Evolutionary conservation across 1,140 invertebrate species (phyloP).

Genomic region (Monomorium pharaonis): DNA sequence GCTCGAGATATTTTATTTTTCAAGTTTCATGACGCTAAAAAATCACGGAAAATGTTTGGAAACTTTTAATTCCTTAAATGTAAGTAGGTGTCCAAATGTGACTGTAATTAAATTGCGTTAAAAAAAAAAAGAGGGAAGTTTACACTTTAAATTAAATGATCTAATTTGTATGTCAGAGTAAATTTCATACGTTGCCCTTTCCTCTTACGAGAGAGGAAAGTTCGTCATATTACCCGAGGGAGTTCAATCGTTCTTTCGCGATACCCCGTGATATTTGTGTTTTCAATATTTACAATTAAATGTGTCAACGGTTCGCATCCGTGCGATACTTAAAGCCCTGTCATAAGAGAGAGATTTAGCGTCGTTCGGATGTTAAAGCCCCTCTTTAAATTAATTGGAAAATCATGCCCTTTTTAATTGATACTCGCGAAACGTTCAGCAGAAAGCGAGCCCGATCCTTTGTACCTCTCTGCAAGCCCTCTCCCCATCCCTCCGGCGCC

Average conservation of each 20-base stretch:
- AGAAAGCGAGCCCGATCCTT: conserved; percentile 11
- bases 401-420: conserved; percentile 38
- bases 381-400: conserved; percentile 35
- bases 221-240: background rate
- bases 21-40: background rate
- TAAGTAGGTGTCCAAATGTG: background rate
- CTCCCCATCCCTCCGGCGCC: too few relatives aligned
- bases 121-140: background rate
- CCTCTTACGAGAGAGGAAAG: background rate
- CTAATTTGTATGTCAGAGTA: background rate
- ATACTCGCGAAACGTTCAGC: conserved; percentile 35
- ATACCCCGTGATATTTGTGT: background rate
- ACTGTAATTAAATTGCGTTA: background rate
- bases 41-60: background rate
- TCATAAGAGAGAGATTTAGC: background rate
- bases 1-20: conserved; percentile 16
- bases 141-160: background rate
- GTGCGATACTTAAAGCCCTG: conserved; percentile 1
- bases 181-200: background rate
- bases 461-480: background rate
- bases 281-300: background rate
- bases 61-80: background rate
- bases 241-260: background rate
- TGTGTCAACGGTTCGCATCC: background rate
- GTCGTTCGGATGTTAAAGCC: background rate